Conservation (phyloP, 2,113 vertebrate species). For the Phalacrocorax carbo region DNA sequence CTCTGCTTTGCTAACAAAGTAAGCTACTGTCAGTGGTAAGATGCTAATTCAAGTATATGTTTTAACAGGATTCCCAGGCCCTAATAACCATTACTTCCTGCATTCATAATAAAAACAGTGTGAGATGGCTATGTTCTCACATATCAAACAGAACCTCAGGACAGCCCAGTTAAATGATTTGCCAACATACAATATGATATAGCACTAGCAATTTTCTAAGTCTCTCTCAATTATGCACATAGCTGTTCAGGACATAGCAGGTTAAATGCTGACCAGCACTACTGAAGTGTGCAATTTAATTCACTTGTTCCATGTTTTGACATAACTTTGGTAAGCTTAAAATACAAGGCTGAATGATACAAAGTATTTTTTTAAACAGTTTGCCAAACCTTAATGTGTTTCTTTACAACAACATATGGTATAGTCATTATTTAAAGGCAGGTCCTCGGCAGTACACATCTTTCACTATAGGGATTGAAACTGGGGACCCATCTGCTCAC, state of each 20-base stretch:
- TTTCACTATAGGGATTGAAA: constrained; percentile 41
- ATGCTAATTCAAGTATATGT: constrained; percentile 27
- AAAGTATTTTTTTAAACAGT: constrained; percentile 19
- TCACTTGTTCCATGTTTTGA: not conserved
- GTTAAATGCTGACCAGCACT: not conserved
- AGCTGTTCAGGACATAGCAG: not conserved
- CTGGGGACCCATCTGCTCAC: constrained; percentile 54
- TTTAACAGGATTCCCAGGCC: constrained; percentile 38
- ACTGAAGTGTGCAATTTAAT: not conserved
- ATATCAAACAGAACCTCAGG: constrained; percentile 46
- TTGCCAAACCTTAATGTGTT: constrained; percentile 3
- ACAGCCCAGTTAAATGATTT: constrained; percentile 25
- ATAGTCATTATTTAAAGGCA: constrained; percentile 53
- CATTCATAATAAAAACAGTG: constrained; percentile 43
- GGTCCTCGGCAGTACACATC: constrained; percentile 45
- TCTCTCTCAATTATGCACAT: not conserved
- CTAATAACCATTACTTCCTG: constrained; percentile 56
- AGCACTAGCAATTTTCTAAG: not conserved
- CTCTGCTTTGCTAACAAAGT: not conserved
- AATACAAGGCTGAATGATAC: not conserved
- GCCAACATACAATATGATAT: constrained; percentile 11
- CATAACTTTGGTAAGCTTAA: not conserved
- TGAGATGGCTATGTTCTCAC: constrained; percentile 42
- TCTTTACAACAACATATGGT: constrained; percentile 57
- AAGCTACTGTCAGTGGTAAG: not conserved